Evolutionary conservation across 2,113 vertebrate genomes (phyloP).

Genomic region (Thermophis baileyi): DNA sequence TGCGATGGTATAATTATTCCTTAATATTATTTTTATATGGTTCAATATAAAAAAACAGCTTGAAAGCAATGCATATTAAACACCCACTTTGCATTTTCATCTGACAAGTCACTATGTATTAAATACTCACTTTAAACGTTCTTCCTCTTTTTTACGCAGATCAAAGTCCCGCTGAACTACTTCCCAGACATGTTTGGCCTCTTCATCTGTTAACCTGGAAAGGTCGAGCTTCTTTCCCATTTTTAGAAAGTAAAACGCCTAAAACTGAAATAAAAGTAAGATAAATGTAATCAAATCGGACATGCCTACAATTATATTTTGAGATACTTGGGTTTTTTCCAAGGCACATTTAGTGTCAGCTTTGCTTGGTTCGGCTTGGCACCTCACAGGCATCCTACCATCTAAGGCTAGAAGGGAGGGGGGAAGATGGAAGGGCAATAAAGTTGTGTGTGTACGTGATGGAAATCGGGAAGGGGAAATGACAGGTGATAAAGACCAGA

Average conservation of each 20-base stretch:
- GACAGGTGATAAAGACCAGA: not conserved
- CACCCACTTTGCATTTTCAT: not conserved
- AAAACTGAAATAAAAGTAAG: not conserved
- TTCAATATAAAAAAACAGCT: not conserved
- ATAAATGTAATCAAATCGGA: not conserved
- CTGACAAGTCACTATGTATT: not conserved
- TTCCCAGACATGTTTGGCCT: conserved; percentile 90
- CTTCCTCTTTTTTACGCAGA: conserved; percentile 87
- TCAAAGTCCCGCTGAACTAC: conserved; percentile 90
- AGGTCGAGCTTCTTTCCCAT: conserved; percentile 93
- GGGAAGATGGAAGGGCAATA: not conserved
- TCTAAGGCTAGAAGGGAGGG: not conserved
- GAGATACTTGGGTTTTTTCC: not conserved
- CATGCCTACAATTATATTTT: not conserved
- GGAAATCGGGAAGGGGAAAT: not conserved
- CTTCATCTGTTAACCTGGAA: conserved; percentile 87
- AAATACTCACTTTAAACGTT: conserved; percentile 80
- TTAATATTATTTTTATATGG: not conserved
- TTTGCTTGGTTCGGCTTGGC: not conserved
- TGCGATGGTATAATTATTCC: not conserved
- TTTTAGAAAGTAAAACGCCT: not conserved
- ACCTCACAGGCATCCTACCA: not conserved
- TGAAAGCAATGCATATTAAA: not conserved
- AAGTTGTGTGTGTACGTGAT: not conserved
- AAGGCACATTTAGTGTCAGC: not conserved